A percentile compares a stretch with the other conserved stretches of the same genome.
These are phyloP conservation scores for Glareola pratincola DNA, from an alignment of 2,113 vertebrate genomes.

Conservation along the genomic window DNA sequence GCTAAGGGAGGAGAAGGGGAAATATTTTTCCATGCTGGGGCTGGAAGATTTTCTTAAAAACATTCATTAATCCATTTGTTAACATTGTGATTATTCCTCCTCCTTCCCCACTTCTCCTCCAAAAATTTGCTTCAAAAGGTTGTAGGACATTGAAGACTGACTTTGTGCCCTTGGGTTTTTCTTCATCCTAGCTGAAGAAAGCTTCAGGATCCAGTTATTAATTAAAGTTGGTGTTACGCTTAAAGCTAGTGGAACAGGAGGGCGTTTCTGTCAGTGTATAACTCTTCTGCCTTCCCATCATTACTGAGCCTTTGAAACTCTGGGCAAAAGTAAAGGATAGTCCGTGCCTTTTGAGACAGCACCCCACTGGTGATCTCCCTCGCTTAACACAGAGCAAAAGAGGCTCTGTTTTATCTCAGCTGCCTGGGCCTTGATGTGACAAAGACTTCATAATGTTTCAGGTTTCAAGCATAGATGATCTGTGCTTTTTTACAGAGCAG, in stretches of 20 bases:
- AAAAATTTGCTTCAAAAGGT: background rate
- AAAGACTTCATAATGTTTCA: background rate
- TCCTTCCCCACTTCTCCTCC: background rate
- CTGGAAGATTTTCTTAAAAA: background rate
- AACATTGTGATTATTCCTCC: background rate
- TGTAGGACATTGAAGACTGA: background rate
- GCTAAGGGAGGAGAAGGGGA: background rate
- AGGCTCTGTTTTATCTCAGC: background rate
- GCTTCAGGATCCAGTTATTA: background rate
- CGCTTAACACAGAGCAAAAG: background rate
- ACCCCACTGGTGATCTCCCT: background rate
- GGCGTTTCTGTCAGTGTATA: rapidly evolving
- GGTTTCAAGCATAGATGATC: background rate
- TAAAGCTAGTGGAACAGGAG: background rate
- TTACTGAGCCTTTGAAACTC: background rate
- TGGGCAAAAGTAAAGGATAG: background rate
- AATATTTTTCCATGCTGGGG: background rate
- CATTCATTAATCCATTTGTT: background rate
- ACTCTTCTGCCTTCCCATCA: background rate
- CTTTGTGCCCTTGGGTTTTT: background rate
- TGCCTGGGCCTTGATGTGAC: background rate
- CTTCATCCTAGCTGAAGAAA: background rate
- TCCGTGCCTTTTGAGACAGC: background rate
- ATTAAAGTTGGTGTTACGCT: background rate
- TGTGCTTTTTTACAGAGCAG: background rate